Evolutionary conservation across 2,113 vertebrate species (phyloP).

Genomic region (Rissa tridactyla): DNA sequence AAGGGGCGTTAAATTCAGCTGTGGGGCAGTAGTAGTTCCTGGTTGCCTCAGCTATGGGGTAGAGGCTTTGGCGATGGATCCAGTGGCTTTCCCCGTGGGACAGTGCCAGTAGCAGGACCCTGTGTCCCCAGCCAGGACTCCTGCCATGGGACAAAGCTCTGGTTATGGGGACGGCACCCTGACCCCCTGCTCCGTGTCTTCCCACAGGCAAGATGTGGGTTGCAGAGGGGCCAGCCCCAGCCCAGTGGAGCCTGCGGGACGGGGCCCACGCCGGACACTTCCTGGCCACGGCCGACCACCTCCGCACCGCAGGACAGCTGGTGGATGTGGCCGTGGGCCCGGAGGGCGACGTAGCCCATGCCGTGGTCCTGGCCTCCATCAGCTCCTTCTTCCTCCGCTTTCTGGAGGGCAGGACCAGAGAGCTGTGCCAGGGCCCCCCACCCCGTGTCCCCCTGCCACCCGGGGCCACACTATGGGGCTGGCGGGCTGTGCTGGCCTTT

Average conservation of each 20-base stretch:
- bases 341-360: neutral
- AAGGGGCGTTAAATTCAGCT: neutral
- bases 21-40: neutral
- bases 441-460: neutral
- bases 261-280: neutral
- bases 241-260: slow-evolving; percentile 31
- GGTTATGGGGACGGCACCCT: neutral
- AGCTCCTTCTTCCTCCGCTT: slow-evolving; percentile 47
- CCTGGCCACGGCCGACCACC: neutral
- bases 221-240: neutral
- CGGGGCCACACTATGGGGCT: slow-evolving; percentile 12
- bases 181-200: neutral
- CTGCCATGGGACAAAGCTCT: neutral
- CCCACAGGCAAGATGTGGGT: slow-evolving; percentile 53
- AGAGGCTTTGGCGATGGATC: neutral
- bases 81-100: neutral
- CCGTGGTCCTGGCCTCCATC: slow-evolving; percentile 52
- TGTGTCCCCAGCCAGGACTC: neutral
- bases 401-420: slow-evolving; percentile 18
- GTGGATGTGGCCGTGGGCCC: slow-evolving; percentile 49
- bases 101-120: neutral
- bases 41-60: neutral
- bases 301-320: slow-evolving; percentile 11
- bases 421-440: neutral
- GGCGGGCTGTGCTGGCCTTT: slow-evolving; percentile 77